These are phyloP conservation scores for Pleuronectes platessa DNA, from an alignment of 2,113 vertebrate genomes.

Conservation along the genomic window DNA sequence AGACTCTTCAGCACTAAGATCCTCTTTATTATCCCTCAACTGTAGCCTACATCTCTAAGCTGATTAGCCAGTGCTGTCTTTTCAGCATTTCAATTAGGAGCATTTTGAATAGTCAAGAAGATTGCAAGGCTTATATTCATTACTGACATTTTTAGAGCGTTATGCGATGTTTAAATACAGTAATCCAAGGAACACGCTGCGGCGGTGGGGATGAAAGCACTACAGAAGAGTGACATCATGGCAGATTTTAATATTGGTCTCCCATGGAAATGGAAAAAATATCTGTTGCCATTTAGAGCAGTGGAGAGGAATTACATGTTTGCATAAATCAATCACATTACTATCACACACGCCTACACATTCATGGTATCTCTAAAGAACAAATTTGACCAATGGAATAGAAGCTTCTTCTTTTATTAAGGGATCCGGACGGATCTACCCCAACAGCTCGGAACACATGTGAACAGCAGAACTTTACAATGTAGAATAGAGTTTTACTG, in stretches of 20 bases:
- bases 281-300: too few species aligned
- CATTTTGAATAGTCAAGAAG: constrained; percentile 59
- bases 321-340: constrained; percentile 40
- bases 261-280: constrained; percentile 34
- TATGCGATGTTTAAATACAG: constrained; percentile 39
- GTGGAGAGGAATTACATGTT: constrained; percentile 36
- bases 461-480: too few species aligned
- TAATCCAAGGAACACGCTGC: constrained; percentile 64
- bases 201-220: constrained; percentile 37
- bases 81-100: constrained; percentile 78
- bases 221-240: constrained; percentile 48
- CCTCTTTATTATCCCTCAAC: constrained; percentile 73
- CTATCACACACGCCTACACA: constrained; percentile 21
- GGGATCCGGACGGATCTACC: too few species aligned
- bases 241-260: constrained; percentile 46
- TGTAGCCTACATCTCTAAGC: constrained; percentile 75
- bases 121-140: constrained; percentile 60
- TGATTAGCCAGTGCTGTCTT: constrained; percentile 75
- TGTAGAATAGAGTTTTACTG: too few species aligned
- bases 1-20: constrained; percentile 67
- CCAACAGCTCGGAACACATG: too few species aligned
- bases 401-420: too few species aligned
- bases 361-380: not conserved
- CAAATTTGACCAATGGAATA: not conserved
- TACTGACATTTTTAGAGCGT: constrained; percentile 49